Evolutionary conservation across 2,113 vertebrate genomes (phyloP).

Genomic region (Phylloscopus whistleri): DNA sequence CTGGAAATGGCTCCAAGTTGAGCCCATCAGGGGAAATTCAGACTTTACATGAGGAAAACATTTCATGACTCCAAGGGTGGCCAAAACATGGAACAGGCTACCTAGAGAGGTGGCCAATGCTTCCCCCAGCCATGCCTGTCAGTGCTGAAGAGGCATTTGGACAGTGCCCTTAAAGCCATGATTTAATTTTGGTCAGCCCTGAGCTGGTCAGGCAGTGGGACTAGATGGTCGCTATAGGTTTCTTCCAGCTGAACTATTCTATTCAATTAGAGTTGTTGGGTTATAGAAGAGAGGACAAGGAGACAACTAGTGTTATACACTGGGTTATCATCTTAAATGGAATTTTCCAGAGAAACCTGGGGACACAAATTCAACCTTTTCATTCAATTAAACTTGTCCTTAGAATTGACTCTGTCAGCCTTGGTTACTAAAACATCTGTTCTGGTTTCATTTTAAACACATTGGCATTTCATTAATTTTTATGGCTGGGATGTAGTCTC

Average conservation of each 20-base stretch:
- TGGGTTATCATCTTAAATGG: neutral
- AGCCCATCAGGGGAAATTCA: accelerated
- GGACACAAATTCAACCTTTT: neutral
- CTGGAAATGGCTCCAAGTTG: neutral
- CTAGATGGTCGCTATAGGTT: neutral
- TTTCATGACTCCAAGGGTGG: neutral
- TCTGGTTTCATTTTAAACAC: neutral
- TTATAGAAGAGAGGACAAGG: neutral
- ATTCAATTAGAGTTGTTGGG: neutral
- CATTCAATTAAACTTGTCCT: neutral
- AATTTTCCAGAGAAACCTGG: neutral
- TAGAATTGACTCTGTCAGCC: neutral
- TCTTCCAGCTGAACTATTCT: neutral
- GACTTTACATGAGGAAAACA: neutral
- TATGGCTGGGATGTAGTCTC: neutral
- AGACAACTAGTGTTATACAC: neutral
- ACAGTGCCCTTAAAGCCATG: neutral
- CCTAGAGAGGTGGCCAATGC: accelerated
- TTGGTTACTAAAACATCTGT: neutral
- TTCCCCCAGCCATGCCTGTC: neutral
- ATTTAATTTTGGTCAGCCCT: neutral
- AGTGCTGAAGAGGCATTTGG: neutral
- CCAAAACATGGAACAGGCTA: neutral
- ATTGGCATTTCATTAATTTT: neutral
- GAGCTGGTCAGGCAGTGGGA: neutral